A percentile compares a stretch with the other conserved stretches of the same genome.
These are phyloP conservation scores for Melanchra persicariae DNA, from an alignment of 2,888 invertebrate genomes.

Conservation along the genomic window DNA sequence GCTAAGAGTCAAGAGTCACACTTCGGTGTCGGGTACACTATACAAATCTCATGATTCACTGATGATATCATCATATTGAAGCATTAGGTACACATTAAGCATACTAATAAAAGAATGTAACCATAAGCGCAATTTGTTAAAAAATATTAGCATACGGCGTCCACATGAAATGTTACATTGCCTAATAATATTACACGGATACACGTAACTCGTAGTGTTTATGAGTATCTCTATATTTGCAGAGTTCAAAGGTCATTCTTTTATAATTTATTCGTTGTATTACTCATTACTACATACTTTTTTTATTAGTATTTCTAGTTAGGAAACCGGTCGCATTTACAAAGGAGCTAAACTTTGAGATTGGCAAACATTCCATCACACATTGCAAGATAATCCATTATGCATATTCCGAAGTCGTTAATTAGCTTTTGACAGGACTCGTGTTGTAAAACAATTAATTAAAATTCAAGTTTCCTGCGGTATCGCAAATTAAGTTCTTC, in stretches of 20 bases:
- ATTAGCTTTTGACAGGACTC: constrained; percentile 30
- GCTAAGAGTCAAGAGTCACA: constrained; percentile 40
- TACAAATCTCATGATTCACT: constrained; percentile 78
- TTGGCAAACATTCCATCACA: constrained; percentile 27
- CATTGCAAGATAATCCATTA: constrained; percentile 37
- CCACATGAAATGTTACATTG: constrained; percentile 36
- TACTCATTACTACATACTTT: constrained; percentile 5
- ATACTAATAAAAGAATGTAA: constrained; percentile 63
- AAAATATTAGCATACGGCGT: constrained; percentile 40
- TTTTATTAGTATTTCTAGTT: constrained; percentile 2
- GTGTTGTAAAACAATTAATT: constrained; percentile 33
- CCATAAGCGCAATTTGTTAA: constrained; percentile 42
- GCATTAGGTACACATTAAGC: constrained; percentile 59
- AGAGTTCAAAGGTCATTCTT: constrained; percentile 32
- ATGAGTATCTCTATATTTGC: constrained; percentile 12
- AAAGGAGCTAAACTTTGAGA: constrained; percentile 33
- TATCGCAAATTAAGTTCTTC: constrained; percentile 15
- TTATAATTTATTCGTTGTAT: constrained; percentile 22
- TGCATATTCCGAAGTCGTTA: constrained; percentile 30
- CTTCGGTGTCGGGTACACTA: constrained; percentile 23
- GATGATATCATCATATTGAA: constrained; percentile 79
- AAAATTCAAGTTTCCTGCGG: constrained; percentile 20
- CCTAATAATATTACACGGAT: constrained; percentile 32
- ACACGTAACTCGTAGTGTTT: constrained; percentile 11
- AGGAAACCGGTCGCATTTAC: constrained; percentile 29